Conservation (phyloP, 2,888 invertebrate species). For the Flexamia atlantica region DNA sequence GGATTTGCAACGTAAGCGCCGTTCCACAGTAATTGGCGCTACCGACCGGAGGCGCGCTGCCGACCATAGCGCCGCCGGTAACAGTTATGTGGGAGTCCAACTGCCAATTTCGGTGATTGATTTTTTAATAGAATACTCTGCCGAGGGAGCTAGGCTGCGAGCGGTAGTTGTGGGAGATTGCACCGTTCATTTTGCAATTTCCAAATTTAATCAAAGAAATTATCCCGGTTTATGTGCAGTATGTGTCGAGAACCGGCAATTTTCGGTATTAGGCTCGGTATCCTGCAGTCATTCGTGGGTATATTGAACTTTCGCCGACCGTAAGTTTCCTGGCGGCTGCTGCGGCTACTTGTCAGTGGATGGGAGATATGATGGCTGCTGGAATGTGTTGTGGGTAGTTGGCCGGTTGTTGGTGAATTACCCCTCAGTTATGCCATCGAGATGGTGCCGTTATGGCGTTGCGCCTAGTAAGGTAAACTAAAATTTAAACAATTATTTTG, state of each 20-base stretch:
- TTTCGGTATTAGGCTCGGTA: slow-evolving; percentile 42
- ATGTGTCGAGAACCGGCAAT: slow-evolving; percentile 52
- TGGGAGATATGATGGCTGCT: background rate
- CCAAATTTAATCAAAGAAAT: slow-evolving; percentile 51
- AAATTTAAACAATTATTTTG: too few relatives aligned
- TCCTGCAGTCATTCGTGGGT: slow-evolving; percentile 41
- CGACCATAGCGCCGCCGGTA: slow-evolving; percentile 23
- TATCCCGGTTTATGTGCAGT: slow-evolving; percentile 52
- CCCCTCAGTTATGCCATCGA: too few relatives aligned
- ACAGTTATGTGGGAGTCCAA: slow-evolving; percentile 54
- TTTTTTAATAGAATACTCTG: slow-evolving; percentile 54
- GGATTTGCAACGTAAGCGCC: slow-evolving; percentile 16
- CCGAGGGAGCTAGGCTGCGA: slow-evolving; percentile 16
- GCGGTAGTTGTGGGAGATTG: slow-evolving; percentile 43
- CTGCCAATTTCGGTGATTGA: slow-evolving; percentile 49
- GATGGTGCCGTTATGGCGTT: too few relatives aligned
- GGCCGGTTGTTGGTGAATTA: too few relatives aligned
- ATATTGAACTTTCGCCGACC: slow-evolving; percentile 43
- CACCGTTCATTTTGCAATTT: slow-evolving; percentile 56
- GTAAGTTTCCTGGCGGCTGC: background rate
- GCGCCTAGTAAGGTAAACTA: too few relatives aligned
- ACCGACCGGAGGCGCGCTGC: background rate
- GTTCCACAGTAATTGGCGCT: slow-evolving; percentile 23
- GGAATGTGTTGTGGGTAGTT: background rate
- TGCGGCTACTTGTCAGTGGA: slow-evolving; percentile 40